Conservation (phyloP, 2,113 vertebrate genomes). For the Microcebus ravelobensis region DNA sequence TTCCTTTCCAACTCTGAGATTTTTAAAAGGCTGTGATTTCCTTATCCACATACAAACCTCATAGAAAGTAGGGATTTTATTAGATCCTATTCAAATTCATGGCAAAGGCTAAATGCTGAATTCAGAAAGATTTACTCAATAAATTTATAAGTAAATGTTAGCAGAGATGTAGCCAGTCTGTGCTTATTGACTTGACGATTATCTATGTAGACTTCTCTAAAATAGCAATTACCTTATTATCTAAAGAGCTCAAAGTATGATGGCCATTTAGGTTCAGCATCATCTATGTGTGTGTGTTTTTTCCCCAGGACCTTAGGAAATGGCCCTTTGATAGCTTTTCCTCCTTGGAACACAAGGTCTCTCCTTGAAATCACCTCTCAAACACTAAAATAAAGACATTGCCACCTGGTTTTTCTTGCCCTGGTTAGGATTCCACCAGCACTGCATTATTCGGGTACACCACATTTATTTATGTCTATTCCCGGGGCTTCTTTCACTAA, state of each 20-base stretch:
- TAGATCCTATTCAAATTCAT: neutral
- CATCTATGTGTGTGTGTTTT: neutral
- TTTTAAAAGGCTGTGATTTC: neutral
- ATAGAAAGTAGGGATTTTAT: slow-evolving; percentile 22
- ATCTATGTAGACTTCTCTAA: slow-evolving; percentile 32
- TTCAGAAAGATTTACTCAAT: slow-evolving; percentile 1
- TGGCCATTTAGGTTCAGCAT: slow-evolving; percentile 4
- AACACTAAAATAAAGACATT: neutral
- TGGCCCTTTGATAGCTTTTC: slow-evolving; percentile 14
- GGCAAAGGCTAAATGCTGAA: neutral
- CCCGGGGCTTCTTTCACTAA: slow-evolving; percentile 47
- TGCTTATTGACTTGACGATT: slow-evolving; percentile 60
- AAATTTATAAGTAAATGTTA: slow-evolving; percentile 54
- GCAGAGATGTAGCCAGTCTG: slow-evolving; percentile 3
- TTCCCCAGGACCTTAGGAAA: slow-evolving; percentile 52
- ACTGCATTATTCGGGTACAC: slow-evolving; percentile 66
- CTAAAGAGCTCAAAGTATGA: slow-evolving; percentile 27
- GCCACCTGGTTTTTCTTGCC: slow-evolving; percentile 71
- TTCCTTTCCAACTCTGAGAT: neutral
- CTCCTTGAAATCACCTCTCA: slow-evolving; percentile 79
- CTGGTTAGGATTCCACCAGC: slow-evolving; percentile 60
- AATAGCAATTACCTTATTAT: slow-evolving; percentile 58
- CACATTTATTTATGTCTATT: slow-evolving; percentile 73
- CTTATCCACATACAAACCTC: neutral
- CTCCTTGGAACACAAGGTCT: slow-evolving; percentile 50